phyloP scores from a whole-genome alignment of 2,113 vertebrate genomes.

The Brienomyrus brachyistius region DNA sequence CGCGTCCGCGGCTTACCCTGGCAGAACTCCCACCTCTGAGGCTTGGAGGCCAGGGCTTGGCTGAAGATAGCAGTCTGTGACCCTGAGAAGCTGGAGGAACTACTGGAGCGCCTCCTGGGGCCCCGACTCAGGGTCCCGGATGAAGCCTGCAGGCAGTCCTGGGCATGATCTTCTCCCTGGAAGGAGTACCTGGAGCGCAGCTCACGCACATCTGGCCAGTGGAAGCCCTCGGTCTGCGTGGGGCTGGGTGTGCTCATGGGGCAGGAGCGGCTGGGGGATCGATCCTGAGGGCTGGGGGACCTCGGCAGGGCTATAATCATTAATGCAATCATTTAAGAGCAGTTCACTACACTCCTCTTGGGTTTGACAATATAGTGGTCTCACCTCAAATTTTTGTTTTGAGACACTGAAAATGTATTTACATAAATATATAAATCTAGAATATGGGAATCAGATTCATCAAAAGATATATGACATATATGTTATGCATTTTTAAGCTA shows the following conservation, averaged over 20 bases:
- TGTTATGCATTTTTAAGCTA: background rate
- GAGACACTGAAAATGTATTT: background rate
- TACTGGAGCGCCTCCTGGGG: slow-evolving; percentile 45
- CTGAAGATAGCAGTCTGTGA: background rate
- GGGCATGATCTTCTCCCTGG: background rate
- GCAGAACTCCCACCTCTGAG: slow-evolving; percentile 1
- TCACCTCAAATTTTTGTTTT: background rate
- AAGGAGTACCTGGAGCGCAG: slow-evolving; percentile 68
- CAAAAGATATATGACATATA: background rate
- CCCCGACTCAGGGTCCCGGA: slow-evolving; percentile 52
- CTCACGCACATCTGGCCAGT: slow-evolving; percentile 77
- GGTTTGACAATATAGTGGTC: slow-evolving; percentile 43
- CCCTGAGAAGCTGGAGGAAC: slow-evolving; percentile 26
- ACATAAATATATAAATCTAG: background rate
- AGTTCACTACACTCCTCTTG: slow-evolving; percentile 42
- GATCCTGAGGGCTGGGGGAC: slow-evolving; percentile 23
- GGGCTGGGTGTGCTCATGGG: slow-evolving; percentile 56
- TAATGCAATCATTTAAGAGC: slow-evolving; percentile 14
- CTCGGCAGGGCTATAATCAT: background rate
- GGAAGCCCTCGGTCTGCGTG: slow-evolving; percentile 55
- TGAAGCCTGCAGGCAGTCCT: slow-evolving; percentile 8
- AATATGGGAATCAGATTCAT: background rate
- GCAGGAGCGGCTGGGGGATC: background rate
- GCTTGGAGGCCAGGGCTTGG: background rate
- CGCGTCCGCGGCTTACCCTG: slow-evolving; percentile 24